Evolutionary conservation across 2,113 vertebrate genomes (phyloP).

Genomic region (Rhinopomastus cyanomelas): DNA sequence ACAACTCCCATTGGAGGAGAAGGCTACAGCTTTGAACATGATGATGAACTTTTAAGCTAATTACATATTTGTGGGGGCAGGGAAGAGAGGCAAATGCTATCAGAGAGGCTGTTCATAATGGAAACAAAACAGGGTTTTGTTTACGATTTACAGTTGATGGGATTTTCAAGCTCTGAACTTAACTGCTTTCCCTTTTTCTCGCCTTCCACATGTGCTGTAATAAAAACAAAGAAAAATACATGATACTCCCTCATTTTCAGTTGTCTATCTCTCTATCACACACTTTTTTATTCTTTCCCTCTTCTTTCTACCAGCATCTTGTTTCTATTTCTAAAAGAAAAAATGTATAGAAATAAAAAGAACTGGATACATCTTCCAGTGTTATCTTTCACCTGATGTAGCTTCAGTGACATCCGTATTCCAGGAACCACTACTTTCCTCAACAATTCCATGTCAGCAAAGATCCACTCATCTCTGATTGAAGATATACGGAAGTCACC

Average conservation of each 20-base stretch:
- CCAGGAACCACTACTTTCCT: conserved; percentile 97
- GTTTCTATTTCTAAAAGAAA: neutral
- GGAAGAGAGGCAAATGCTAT: neutral
- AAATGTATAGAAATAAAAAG: neutral
- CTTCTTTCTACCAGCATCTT: neutral
- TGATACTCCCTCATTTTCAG: neutral
- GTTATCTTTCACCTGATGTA: conserved; percentile 87
- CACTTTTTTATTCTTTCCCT: neutral
- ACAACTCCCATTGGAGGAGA: neutral
- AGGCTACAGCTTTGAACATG: neutral
- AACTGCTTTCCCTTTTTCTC: neutral
- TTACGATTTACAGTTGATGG: neutral
- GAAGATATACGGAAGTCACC: conserved; percentile 99
- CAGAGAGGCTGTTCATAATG: neutral
- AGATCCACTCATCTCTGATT: conserved; percentile 97
- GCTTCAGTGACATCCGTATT: conserved; percentile 97
- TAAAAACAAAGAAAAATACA: neutral
- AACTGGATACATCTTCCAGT: neutral
- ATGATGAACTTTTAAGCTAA: neutral
- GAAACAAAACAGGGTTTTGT: neutral
- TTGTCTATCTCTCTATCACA: neutral
- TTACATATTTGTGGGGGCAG: neutral
- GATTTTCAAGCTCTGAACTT: neutral
- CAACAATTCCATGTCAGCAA: conserved; percentile 97
- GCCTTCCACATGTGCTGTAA: neutral